These are phyloP conservation scores for Mimachlamys varia DNA, from an alignment of 2,888 invertebrate genomes.

Conservation along the genomic window DNA sequence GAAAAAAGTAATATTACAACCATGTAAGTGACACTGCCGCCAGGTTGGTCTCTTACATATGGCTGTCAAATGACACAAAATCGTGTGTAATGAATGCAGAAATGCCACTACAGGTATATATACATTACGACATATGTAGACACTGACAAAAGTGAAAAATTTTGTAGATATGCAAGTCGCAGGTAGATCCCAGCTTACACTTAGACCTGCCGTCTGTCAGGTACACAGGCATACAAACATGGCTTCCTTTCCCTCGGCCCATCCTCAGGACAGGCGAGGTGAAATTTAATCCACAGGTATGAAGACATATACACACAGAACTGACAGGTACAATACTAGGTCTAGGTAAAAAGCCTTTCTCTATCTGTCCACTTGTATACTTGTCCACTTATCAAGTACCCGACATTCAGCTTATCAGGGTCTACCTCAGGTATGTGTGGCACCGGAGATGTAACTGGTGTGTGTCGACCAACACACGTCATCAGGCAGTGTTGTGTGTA, in stretches of 20 bases:
- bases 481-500: not conserved
- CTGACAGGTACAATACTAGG: conserved; percentile 19
- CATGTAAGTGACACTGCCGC: not conserved
- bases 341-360: not conserved
- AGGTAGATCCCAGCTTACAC: conserved; percentile 7
- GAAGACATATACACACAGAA: not conserved
- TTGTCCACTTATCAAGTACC: conserved; percentile 3
- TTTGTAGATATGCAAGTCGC: not conserved
- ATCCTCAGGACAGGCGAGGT: conserved; percentile 28
- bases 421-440: not conserved
- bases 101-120: not conserved
- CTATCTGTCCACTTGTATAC: conserved; percentile 5
- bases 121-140: not conserved
- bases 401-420: conserved; percentile 4
- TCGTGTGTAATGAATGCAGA: not conserved
- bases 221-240: not conserved
- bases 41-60: not conserved
- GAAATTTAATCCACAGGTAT: conserved; percentile 20
- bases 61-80: not conserved
- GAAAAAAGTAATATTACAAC: not conserved
- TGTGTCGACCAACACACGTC: conserved; percentile 8
- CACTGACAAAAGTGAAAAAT: not conserved
- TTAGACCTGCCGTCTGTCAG: not conserved
- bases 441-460: not conserved
- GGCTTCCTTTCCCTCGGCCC: conserved; percentile 24